phyloP scores from a whole-genome alignment of 1,140 invertebrate species.

The Drosophila subobscura region DNA sequence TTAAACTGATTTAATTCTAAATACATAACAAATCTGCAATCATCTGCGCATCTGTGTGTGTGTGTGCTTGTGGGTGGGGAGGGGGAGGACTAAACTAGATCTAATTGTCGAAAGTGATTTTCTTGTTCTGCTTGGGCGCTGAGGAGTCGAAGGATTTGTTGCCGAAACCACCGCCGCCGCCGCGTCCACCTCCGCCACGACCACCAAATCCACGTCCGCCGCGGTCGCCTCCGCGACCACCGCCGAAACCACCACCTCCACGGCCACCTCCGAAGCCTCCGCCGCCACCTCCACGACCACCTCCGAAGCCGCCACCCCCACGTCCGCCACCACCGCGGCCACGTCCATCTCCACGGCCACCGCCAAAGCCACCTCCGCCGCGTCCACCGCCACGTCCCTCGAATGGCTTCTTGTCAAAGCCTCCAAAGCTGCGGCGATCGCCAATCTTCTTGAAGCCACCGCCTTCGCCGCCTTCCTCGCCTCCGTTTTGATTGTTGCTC shows the following conservation, averaged over 20 bases:
- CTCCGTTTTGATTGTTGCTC: constrained; percentile 66
- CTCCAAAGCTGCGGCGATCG: constrained; percentile 83
- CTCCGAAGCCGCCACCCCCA: constrained; percentile 67
- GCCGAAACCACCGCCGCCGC: constrained; percentile 79
- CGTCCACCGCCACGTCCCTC: constrained; percentile 81
- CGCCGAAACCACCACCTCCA: constrained; percentile 71
- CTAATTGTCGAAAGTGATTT: constrained; percentile 92
- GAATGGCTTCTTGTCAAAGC: constrained; percentile 83
- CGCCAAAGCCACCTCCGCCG: constrained; percentile 83
- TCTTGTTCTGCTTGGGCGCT: constrained; percentile 88
- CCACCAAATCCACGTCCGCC: constrained; percentile 74
- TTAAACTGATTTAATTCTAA: constrained; percentile 51
- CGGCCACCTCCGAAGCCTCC: constrained; percentile 69
- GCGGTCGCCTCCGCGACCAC: constrained; percentile 72
- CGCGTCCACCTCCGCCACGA: constrained; percentile 72
- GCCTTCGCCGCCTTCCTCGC: constrained; percentile 83
- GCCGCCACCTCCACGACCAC: constrained; percentile 65
- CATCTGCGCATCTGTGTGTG: constrained; percentile 2
- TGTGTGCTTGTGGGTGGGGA: constrained; percentile 28
- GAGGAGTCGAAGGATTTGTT: constrained; percentile 82
- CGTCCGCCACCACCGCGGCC: constrained; percentile 83
- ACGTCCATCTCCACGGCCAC: constrained; percentile 76
- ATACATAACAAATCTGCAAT: constrained; percentile 27
- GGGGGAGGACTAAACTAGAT: constrained; percentile 30
- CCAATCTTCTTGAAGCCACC: constrained; percentile 76